phyloP scores from a whole-genome alignment of 1,140 invertebrate species.

The Monomorium pharaonis region DNA sequence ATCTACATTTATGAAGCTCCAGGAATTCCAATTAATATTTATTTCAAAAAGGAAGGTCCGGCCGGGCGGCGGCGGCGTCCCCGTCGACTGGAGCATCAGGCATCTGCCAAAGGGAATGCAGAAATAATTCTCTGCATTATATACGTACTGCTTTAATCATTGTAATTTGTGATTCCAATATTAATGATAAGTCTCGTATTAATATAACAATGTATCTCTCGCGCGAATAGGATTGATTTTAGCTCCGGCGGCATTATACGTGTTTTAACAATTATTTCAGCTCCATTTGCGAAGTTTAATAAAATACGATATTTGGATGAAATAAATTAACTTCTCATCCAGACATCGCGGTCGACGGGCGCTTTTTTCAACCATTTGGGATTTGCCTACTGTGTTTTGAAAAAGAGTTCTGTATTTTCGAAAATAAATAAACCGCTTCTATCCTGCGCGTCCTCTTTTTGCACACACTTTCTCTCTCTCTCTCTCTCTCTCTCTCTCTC shows the following conservation, averaged over 20 bases:
- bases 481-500: too few species aligned
- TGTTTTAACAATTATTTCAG: constrained; percentile 34
- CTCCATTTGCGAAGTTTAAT: constrained; percentile 27
- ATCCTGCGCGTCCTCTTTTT: too few species aligned
- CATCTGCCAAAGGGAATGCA: constrained; percentile 53
- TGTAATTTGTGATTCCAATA: constrained; percentile 52
- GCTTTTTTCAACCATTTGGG: not conserved
- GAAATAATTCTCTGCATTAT: constrained; percentile 51
- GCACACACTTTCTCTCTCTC: too few species aligned
- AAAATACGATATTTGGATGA: constrained; percentile 15
- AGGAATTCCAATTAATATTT: constrained; percentile 60
- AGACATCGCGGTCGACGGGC: not conserved
- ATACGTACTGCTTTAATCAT: constrained; percentile 50
- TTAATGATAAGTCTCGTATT: constrained; percentile 53
- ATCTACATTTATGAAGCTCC: constrained; percentile 47
- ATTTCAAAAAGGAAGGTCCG: constrained; percentile 52
- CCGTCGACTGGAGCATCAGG: constrained; percentile 11
- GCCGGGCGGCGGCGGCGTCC: too few species aligned
- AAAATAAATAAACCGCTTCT: not conserved
- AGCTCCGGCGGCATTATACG: not conserved
- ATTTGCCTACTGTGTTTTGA: not conserved
- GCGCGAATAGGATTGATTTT: constrained; percentile 35
- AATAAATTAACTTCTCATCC: constrained; percentile 38
- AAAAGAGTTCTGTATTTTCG: not conserved
- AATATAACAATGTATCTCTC: constrained; percentile 31